These are phyloP conservation scores for Stenurella melanura DNA, from an alignment of 2,888 invertebrate species.

Conservation along the genomic window DNA sequence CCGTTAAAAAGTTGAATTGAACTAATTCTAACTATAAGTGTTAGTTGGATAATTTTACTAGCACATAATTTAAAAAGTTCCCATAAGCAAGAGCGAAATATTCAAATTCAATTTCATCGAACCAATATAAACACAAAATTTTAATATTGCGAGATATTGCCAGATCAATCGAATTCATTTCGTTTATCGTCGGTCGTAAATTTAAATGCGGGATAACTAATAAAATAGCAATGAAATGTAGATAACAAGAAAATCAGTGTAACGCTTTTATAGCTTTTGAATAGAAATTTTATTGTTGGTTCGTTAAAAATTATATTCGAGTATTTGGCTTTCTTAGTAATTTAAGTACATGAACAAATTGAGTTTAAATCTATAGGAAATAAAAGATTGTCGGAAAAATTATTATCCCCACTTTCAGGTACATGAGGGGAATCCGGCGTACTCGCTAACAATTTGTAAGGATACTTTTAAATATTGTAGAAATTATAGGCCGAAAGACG, in stretches of 20 bases:
- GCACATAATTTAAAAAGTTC: neutral
- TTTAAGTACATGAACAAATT: neutral
- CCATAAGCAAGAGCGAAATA: neutral
- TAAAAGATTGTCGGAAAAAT: too few relatives aligned
- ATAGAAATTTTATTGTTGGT: conserved; percentile 1
- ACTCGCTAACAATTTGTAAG: too few relatives aligned
- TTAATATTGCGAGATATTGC: neutral
- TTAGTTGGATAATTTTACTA: too few relatives aligned
- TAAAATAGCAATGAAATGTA: conserved; percentile 3
- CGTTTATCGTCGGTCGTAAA: conserved; percentile 7
- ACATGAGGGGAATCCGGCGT: too few relatives aligned
- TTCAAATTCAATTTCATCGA: neutral
- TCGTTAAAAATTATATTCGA: neutral
- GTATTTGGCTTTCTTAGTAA: neutral
- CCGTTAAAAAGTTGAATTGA: too few relatives aligned
- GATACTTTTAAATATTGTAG: too few relatives aligned
- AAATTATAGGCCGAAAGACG: too few relatives aligned
- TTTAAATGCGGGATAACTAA: neutral
- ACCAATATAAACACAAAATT: neutral
- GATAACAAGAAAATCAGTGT: conserved; percentile 1
- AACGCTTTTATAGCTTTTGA: neutral
- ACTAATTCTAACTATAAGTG: too few relatives aligned
- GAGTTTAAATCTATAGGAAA: neutral
- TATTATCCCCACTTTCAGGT: too few relatives aligned
- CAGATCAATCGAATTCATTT: neutral